A percentile compares a stretch with the other conserved stretches of the same genome.
These are phyloP conservation scores for Zeugodacus cucurbitae DNA, from an alignment of 1,140 invertebrate species.

Conservation along the genomic window DNA sequence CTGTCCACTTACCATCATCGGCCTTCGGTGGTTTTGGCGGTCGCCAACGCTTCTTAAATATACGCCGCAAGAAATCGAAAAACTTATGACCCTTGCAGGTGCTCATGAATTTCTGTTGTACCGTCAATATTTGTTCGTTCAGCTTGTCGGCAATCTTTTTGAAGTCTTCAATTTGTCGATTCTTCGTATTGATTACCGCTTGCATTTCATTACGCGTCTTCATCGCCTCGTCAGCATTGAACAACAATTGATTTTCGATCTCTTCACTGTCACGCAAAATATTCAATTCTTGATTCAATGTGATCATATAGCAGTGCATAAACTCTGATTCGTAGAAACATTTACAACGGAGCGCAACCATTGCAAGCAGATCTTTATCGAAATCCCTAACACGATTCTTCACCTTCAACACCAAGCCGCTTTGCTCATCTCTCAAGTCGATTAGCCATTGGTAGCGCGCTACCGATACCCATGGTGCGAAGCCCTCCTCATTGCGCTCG, in stretches of 20 bases:
- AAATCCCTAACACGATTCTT: slow-evolving; percentile 72
- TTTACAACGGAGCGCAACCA: slow-evolving; percentile 73
- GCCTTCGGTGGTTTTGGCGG: slow-evolving; percentile 67
- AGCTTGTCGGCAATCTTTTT: slow-evolving; percentile 70
- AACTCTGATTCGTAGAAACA: slow-evolving; percentile 74
- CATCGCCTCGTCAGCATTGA: slow-evolving; percentile 71
- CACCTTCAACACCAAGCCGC: slow-evolving; percentile 72
- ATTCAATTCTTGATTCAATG: slow-evolving; percentile 81
- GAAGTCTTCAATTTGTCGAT: slow-evolving; percentile 71
- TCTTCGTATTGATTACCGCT: slow-evolving; percentile 68
- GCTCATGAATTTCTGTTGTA: slow-evolving; percentile 70
- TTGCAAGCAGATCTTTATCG: slow-evolving; percentile 73
- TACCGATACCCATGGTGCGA: slow-evolving; percentile 53
- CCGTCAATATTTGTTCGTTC: slow-evolving; percentile 70
- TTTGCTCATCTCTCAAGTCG: slow-evolving; percentile 71
- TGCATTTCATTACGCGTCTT: slow-evolving; percentile 62
- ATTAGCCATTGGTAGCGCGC: slow-evolving; percentile 55
- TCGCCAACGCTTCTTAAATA: slow-evolving; percentile 81
- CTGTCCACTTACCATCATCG: slow-evolving; percentile 51
- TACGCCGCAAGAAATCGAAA: slow-evolving; percentile 77
- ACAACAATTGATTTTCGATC: slow-evolving; percentile 74
- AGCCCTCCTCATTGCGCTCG: slow-evolving; percentile 48
- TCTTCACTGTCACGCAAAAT: slow-evolving; percentile 81
- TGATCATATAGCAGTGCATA: slow-evolving; percentile 75
- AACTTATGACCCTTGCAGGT: slow-evolving; percentile 78